Evolutionary conservation across 23 tunicate species (phyloP).

Genomic region (Halocynthia roretzi): DNA sequence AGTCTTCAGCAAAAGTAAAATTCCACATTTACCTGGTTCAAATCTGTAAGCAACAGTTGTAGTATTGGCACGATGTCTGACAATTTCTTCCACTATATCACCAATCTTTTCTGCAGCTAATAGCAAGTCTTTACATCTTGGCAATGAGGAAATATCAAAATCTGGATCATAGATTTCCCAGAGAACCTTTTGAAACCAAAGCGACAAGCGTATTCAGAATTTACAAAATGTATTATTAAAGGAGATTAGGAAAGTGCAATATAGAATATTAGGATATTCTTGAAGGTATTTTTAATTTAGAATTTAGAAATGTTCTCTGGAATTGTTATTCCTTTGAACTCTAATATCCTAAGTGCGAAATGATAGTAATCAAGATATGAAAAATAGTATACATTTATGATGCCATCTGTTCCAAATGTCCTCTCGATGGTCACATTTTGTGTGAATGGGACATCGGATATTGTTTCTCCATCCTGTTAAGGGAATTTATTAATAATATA

Average conservation of each 20-base stretch:
- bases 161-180: slow-evolving; percentile 53
- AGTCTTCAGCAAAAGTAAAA: no score
- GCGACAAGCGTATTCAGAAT: no score
- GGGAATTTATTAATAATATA: not conserved
- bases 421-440: slow-evolving; percentile 29
- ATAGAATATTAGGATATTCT: no score
- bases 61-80: slow-evolving; percentile 10
- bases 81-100: not conserved
- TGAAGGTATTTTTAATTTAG: no score
- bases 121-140: slow-evolving; percentile 45
- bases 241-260: no score
- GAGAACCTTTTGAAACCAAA: slow-evolving; percentile 20
- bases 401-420: slow-evolving; percentile 59
- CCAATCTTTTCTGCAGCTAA: slow-evolving; percentile 16
- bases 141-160: not conserved
- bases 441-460: not conserved
- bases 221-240: no score
- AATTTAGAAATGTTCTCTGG: no score
- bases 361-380: no score
- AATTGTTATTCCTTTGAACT: no score
- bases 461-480: not conserved
- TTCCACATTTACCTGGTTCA: slow-evolving; percentile 31
- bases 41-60: slow-evolving; percentile 33
- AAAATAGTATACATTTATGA: slow-evolving; percentile 26
- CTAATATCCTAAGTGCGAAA: no score